Conservation (phyloP, 2,797 vertebrate genomes). For the Orientallactaga sibirica region DNA sequence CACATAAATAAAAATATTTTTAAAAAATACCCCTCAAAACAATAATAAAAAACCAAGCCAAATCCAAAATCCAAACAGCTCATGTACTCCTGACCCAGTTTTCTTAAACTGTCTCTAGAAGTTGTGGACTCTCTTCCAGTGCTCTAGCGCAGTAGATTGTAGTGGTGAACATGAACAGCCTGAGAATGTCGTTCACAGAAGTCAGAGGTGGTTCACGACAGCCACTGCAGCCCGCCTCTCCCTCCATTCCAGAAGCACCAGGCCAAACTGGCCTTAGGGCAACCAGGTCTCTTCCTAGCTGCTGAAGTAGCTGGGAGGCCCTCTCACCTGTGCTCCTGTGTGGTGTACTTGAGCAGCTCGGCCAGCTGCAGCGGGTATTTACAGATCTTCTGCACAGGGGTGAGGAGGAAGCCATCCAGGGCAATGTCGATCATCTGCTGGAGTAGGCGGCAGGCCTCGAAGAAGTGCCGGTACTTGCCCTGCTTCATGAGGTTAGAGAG, state of each 20-base stretch:
- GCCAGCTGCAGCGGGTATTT: slow-evolving; percentile 98
- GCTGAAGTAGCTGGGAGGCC: not conserved
- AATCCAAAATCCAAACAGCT: not conserved
- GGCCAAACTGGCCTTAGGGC: not conserved
- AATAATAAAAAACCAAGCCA: not conserved
- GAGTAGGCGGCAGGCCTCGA: slow-evolving; percentile 97
- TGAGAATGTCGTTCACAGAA: not conserved
- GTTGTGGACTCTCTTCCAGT: not conserved
- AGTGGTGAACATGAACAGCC: slow-evolving; percentile 11
- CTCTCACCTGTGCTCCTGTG: slow-evolving; percentile 95
- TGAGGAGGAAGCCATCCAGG: slow-evolving; percentile 97
- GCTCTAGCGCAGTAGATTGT: not conserved
- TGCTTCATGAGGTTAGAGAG: slow-evolving; percentile 96
- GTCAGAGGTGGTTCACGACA: not conserved
- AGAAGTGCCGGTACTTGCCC: slow-evolving; percentile 97
- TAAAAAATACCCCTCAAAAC: not conserved
- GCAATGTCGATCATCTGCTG: slow-evolving; percentile 99
- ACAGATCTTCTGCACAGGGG: slow-evolving; percentile 99
- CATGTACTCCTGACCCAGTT: too few species aligned
- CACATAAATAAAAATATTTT: too few species aligned
- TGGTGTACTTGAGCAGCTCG: slow-evolving; percentile 98
- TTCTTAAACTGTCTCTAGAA: not conserved
- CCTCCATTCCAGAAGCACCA: not conserved
- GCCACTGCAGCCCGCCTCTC: not conserved
- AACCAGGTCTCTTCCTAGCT: not conserved